These are phyloP conservation scores for Porites lobata DNA, from an alignment of 92 coral and sea anemone species.

Conservation along the genomic window DNA sequence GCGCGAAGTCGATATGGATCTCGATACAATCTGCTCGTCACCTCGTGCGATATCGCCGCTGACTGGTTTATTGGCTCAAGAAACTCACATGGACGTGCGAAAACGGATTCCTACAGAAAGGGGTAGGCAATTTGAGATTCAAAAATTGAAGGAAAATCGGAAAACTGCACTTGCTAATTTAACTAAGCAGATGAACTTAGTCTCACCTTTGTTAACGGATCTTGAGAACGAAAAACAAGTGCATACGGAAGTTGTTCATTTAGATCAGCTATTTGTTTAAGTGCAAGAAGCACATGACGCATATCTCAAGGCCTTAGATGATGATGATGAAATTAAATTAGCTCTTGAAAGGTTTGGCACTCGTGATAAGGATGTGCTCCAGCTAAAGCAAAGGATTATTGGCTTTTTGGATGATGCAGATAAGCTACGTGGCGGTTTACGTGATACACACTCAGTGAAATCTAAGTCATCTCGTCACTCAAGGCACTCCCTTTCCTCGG, in stretches of 20 bases:
- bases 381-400: constrained; percentile 51
- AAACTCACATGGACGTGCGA: constrained; percentile 26
- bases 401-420: constrained; percentile 13
- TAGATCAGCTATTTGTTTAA: constrained; percentile 45
- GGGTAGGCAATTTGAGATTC: constrained; percentile 53
- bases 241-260: constrained; percentile 40
- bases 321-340: constrained; percentile 21
- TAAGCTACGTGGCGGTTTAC: background rate
- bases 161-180: constrained; percentile 51
- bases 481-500: constrained; percentile 1
- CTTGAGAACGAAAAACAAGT: constrained; percentile 48
- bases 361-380: constrained; percentile 46
- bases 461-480: constrained; percentile 13
- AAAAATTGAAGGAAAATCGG: constrained; percentile 50
- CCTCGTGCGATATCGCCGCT: constrained; percentile 28
- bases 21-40: background rate
- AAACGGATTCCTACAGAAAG: constrained; percentile 25
- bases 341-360: constrained; percentile 35
- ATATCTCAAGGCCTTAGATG: constrained; percentile 13
- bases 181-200: constrained; percentile 47
- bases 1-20: background rate
- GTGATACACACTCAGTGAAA: constrained; percentile 21
- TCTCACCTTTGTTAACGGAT: constrained; percentile 46
- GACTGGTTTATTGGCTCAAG: constrained; percentile 29
- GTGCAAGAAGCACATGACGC: constrained; percentile 40